These are phyloP conservation scores for Porites lutea DNA, from an alignment of 64 coral and sea anemone species.

Conservation along the genomic window DNA sequence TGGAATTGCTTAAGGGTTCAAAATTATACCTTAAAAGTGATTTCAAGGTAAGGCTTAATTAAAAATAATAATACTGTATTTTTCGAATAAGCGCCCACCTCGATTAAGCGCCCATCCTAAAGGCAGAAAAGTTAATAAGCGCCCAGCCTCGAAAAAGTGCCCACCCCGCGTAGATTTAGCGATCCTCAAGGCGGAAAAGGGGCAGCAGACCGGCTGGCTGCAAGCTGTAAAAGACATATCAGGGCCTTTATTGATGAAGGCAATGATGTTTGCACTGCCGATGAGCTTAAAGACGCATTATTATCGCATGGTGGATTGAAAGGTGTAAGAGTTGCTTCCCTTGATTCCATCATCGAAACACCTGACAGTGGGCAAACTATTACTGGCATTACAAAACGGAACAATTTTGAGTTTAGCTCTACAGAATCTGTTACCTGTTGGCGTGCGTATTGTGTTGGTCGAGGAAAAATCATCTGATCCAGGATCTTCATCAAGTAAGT, in stretches of 20 bases:
- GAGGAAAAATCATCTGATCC: no score
- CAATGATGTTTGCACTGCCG: slow-evolving; percentile 52
- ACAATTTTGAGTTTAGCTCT: slow-evolving; percentile 4
- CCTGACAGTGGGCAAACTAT: slow-evolving; percentile 36
- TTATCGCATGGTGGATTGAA: slow-evolving; percentile 65
- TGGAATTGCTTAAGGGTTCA: background rate
- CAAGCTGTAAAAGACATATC: no score
- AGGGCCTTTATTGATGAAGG: no score
- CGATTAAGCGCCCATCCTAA: no score
- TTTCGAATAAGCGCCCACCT: no score
- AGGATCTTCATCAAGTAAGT: slow-evolving; percentile 6
- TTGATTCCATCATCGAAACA: slow-evolving; percentile 46
- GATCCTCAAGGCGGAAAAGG: no score
- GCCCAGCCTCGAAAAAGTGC: background rate
- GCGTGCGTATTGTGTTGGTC: no score
- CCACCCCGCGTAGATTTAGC: no score
- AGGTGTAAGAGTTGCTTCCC: slow-evolving; percentile 54
- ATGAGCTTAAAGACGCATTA: slow-evolving; percentile 50
- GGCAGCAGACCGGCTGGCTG: no score
- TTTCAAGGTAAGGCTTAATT: background rate
- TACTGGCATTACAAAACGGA: slow-evolving; percentile 23
- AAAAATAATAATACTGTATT: background rate
- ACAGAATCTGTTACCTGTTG: background rate
- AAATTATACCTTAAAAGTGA: slow-evolving; percentile 34
- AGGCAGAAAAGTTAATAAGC: no score